Evolutionary conservation across 2,113 vertebrate genomes (phyloP).

Genomic region (Speoplatyrhinus poulsoni): DNA sequence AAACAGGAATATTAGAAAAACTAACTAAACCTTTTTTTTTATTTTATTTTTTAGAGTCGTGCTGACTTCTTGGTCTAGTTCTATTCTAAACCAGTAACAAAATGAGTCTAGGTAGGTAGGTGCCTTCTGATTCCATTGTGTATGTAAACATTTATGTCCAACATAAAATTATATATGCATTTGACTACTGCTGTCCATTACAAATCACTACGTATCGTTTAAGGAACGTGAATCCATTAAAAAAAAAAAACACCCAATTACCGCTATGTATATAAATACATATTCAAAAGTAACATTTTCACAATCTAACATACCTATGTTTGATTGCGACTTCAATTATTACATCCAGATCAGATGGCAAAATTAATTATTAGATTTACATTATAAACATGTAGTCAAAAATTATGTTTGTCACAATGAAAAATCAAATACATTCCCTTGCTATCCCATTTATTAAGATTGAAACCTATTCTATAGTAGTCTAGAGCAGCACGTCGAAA

Average conservation of each 20-base stretch:
- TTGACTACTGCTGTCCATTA: not conserved
- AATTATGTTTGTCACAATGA: conserved; percentile 2
- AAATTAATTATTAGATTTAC: not conserved
- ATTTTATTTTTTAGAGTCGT: too few species aligned
- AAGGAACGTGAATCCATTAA: not conserved
- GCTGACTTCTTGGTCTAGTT: too few species aligned
- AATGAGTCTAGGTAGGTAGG: not conserved
- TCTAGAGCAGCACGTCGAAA: conserved; percentile 17
- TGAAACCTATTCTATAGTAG: not conserved
- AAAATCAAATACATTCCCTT: not conserved
- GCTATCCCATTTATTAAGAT: not conserved
- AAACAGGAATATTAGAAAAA: too few species aligned
- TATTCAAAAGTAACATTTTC: conserved; percentile 45
- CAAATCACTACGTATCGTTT: not conserved
- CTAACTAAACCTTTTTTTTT: too few species aligned
- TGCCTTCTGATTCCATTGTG: not conserved
- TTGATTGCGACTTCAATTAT: conserved; percentile 1
- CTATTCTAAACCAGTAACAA: not conserved
- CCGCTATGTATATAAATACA: conserved; percentile 11
- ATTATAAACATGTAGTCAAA: conserved; percentile 2
- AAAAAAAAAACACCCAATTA: conserved; percentile 30
- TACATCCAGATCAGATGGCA: not conserved
- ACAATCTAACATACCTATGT: not conserved
- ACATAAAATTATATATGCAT: too few species aligned
- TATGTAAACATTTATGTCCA: too few species aligned